These are phyloP conservation scores for Siniperca chuatsi DNA, from an alignment of 2,113 vertebrate genomes.

Conservation along the genomic window DNA sequence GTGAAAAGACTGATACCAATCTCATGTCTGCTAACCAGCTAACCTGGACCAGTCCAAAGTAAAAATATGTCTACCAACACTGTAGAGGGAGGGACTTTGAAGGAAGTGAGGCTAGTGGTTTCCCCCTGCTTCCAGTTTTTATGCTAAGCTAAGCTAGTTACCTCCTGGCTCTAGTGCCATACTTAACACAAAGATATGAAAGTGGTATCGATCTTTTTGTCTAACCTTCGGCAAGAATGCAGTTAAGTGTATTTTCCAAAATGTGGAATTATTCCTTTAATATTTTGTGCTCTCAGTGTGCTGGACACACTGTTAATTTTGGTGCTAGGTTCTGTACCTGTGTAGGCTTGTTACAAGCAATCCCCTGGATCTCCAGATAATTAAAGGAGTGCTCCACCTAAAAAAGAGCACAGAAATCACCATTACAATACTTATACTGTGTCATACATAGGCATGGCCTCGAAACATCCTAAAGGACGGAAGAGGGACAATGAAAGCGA, in stretches of 20 bases:
- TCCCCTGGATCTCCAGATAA: conserved; percentile 97
- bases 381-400: conserved; percentile 96
- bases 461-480: not conserved
- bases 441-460: not conserved
- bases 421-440: conserved; percentile 6
- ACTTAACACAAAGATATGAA: not conserved
- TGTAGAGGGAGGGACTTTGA: not conserved
- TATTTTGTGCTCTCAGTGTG: not conserved
- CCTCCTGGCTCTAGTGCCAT: not conserved
- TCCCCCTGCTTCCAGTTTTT: not conserved
- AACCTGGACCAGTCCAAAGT: not conserved
- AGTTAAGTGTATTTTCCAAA: not conserved
- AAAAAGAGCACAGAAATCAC: conserved; percentile 45
- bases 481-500: not conserved
- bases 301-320: not conserved
- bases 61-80: not conserved
- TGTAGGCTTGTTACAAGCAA: conserved; percentile 91
- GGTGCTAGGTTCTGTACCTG: conserved; percentile 85
- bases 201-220: not conserved
- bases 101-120: not conserved
- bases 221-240: not conserved
- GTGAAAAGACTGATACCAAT: not conserved
- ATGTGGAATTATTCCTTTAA: not conserved
- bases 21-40: not conserved
- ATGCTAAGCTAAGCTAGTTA: not conserved